Conservation (phyloP, 2,888 invertebrate species). For the Aporophyla nigra region DNA sequence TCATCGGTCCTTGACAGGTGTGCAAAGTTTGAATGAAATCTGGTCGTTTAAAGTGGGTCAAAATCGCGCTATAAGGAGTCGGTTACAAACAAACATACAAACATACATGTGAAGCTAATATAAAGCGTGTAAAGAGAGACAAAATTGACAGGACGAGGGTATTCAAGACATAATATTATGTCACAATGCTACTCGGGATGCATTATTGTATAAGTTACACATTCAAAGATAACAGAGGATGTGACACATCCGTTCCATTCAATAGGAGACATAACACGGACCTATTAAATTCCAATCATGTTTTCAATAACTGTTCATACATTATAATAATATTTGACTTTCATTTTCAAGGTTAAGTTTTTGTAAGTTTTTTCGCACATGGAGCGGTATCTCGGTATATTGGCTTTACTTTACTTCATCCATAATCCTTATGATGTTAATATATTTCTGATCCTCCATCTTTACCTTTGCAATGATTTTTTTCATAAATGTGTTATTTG, state of each 20-base stretch:
- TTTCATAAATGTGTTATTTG: too few species aligned
- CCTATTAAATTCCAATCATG: not conserved
- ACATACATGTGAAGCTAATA: too few species aligned
- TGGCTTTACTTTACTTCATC: too few species aligned
- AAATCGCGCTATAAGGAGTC: too few species aligned
- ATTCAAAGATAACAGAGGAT: conserved; percentile 3
- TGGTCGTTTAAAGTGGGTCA: too few species aligned
- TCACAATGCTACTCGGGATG: not conserved
- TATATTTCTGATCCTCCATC: not conserved
- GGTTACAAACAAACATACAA: too few species aligned
- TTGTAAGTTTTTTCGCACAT: conserved; percentile 20
- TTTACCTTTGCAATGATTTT: not conserved
- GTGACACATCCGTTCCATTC: not conserved
- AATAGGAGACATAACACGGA: not conserved
- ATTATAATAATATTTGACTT: not conserved
- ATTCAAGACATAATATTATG: not conserved
- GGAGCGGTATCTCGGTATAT: not conserved
- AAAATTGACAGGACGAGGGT: not conserved
- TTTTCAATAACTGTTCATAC: not conserved
- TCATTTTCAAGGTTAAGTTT: not conserved
- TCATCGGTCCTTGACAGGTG: too few species aligned
- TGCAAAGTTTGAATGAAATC: too few species aligned
- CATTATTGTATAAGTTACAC: not conserved
- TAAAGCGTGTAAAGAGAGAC: too few species aligned
- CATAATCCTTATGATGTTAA: not conserved